Evolutionary conservation across 2,113 vertebrate genomes (phyloP), one percentile per base, ranked within the genome.

Genomic region (Nesospiza acunhae): DNA sequence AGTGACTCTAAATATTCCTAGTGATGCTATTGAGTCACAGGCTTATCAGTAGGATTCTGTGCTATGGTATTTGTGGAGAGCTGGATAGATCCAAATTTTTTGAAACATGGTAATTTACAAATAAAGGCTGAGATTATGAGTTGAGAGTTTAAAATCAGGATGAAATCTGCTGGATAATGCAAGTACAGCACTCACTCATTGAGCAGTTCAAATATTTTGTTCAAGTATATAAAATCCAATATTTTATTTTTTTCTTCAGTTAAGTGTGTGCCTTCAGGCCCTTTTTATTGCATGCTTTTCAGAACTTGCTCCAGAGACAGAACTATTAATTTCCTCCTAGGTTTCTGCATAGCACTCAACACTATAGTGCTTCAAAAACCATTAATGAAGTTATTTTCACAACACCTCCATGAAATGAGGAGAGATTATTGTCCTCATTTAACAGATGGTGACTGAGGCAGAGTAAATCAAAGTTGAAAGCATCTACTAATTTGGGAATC

Each of bases 301-400:
- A 90, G 93, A 95, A 87, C 78, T 82, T 90, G 74, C 91, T 94
- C 59, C 63, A 90, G 91, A 89, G 78, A 93, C 82, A 93, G 78
- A 93, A 80, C 74, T 86, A 78, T 46, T 96, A 89, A 93, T 91
- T 94, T 95, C 87, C 46, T 96, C 35, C 28, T 74, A 77, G 53
- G 47, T 83, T 91, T 95, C 68, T 94, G 7, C 73, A n/a, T 79
- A 82, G 41, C 75, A 60, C 16, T 84, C 62, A 78, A 77, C 52
- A 77, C 67, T 93, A 56, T 46, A 85, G 33, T 89, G 46, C 58
- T 93, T 94, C 59, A 80, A 53, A 88, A 91, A 80, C 55, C 67
- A 73, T 91, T 95, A 95, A 96, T 93, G 93, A 91, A 96, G 87
- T 94, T 91, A 91, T 93, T 94, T 94, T 94, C 93, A 91, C 76